phyloP scores from a whole-genome alignment of 2,113 vertebrate genomes.

The Xenopus borealis region DNA sequence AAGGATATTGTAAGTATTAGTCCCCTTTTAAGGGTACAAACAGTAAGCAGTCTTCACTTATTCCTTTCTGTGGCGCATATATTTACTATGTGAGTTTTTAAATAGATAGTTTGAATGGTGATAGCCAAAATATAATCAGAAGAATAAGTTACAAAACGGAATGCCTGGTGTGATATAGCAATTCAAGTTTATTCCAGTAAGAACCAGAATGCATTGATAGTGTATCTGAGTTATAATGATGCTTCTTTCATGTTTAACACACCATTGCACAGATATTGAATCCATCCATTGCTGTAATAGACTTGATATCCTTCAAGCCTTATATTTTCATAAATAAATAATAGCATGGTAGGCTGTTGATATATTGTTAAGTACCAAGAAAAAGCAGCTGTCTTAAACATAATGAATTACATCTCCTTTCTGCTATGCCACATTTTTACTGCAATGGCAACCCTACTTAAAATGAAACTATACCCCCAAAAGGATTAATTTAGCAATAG shows the following conservation, averaged over 20 bases:
- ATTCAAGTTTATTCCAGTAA: constrained; percentile 66
- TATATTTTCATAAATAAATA: constrained; percentile 63
- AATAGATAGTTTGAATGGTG: constrained; percentile 16
- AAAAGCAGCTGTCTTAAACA: constrained; percentile 38
- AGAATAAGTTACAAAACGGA: constrained; percentile 33
- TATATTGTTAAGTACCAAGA: constrained; percentile 30
- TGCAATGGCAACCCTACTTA: no score
- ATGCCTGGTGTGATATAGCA: constrained; percentile 60
- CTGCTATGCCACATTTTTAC: not conserved
- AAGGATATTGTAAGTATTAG: no score
- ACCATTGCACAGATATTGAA: constrained; percentile 87
- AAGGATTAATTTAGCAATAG: no score
- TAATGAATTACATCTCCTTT: not conserved
- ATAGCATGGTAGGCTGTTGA: constrained; percentile 28
- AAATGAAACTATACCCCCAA: no score
- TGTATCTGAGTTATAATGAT: constrained; percentile 80
- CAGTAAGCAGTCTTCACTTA: no score
- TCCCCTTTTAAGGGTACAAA: no score
- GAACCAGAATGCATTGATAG: constrained; percentile 79
- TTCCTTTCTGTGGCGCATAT: no score
- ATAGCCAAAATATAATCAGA: constrained; percentile 33
- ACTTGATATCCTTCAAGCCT: constrained; percentile 63
- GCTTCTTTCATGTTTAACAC: constrained; percentile 82
- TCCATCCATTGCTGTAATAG: constrained; percentile 84
- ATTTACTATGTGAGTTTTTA: not conserved